phyloP scores from a whole-genome alignment of 2,888 invertebrate species.

The Drosophila dives region DNA sequence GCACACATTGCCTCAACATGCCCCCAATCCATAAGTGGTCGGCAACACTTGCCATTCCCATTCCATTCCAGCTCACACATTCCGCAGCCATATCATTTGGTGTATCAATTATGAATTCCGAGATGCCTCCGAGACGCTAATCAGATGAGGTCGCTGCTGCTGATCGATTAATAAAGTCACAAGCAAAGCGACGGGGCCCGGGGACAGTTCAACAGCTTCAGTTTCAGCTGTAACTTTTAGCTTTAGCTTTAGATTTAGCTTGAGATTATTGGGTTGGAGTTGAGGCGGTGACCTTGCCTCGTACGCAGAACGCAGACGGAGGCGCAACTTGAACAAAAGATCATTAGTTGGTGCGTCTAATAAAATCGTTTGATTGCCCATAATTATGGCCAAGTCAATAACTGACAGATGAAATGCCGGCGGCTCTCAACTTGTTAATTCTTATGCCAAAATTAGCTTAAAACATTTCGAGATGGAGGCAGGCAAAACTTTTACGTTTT shows the following conservation, averaged over 20 bases:
- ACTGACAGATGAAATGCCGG: constrained; percentile 52
- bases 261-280: constrained; percentile 19
- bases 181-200: constrained; percentile 19
- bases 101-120: constrained; percentile 61
- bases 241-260: neutral
- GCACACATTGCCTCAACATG: constrained; percentile 26
- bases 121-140: constrained; percentile 45
- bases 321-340: constrained; percentile 40
- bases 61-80: constrained; percentile 30
- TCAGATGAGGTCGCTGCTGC: constrained; percentile 33
- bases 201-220: constrained; percentile 8
- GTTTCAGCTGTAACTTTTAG: neutral
- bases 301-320: constrained; percentile 1
- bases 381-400: constrained; percentile 63
- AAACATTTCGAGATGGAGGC: constrained; percentile 33
- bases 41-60: constrained; percentile 33
- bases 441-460: constrained; percentile 59
- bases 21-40: constrained; percentile 31
- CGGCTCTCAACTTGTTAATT: constrained; percentile 45
- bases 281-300: constrained; percentile 43
- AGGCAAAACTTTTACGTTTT: constrained; percentile 49
- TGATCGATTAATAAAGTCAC: constrained; percentile 39
- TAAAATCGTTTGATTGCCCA: constrained; percentile 70
- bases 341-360: constrained; percentile 69
- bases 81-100: constrained; percentile 54